Base-by-base conservation (phyloP, 2,888 invertebrate genomes). In the Sphecodes monilicornis region DNA sequence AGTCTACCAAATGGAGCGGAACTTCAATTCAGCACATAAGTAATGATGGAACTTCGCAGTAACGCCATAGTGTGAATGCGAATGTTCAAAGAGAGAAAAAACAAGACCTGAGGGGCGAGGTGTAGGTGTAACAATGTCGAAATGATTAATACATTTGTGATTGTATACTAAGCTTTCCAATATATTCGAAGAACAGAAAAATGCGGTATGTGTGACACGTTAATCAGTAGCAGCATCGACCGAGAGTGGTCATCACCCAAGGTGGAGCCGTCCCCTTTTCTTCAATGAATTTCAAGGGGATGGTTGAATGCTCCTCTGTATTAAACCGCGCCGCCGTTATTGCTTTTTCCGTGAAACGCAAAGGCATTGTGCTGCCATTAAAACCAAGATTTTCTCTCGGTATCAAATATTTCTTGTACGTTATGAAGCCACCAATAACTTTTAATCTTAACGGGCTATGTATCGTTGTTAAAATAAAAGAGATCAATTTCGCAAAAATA, bases 191-290 rank as follows among this genome's bases (percentile, higher is more conserved):
- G 39, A 69, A 66, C 69, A 66, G 50, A 78, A 89, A 85, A 86
- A 85, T 82, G 89, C 86, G 83, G 88, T 84, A 90, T 80, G 85
- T 90, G 88, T 88, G 90, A 91, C 90, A 90, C 91, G 90, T 91
- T 91, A 90, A 91, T 91, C 91, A 91, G 90, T 84, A 76, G 85
- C 90, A 83, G 85, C 90, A 91, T 90, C 90, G 88, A 88, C 86
- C 90, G 75, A 76, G 84, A 83, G 71, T 87, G 76, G 82, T 76
- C 81, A 82, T 66, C 83, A 73, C 76, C 86, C 76, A 78, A 74
- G 85, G 74, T 78, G 78, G 69, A 75, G 73, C 72, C 75, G 60
- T 64, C 76, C 78, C 60, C 76, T 83, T 82, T 80, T 50, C 80
- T 73, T 54, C 57, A 69, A 76, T 76, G 69, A 84, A 85, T 87